phyloP scores from a whole-genome alignment of 2,888 invertebrate species.

The Caenorhabditis imperialis region DNA sequence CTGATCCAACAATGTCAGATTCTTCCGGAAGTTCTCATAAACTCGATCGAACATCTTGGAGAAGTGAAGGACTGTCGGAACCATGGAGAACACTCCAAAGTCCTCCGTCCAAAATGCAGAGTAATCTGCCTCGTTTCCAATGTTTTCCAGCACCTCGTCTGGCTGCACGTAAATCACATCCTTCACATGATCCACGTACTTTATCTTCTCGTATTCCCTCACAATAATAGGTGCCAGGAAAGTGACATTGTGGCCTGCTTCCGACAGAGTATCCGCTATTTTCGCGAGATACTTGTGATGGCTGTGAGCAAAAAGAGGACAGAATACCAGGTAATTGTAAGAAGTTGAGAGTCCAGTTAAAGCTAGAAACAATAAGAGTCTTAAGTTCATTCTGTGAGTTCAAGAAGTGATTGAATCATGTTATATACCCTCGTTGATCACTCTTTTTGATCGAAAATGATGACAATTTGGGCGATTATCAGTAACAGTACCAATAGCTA shows the following conservation, averaged over 20 bases:
- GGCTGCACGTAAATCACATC: constrained; percentile 25
- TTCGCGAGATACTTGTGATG: constrained; percentile 43
- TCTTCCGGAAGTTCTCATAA: constrained; percentile 15
- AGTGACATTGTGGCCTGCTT: constrained; percentile 41
- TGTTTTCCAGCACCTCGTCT: constrained; percentile 24
- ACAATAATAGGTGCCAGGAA: constrained; percentile 33
- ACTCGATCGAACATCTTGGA: constrained; percentile 21
- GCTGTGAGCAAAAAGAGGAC: constrained; percentile 40
- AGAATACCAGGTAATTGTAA: constrained; percentile 6
- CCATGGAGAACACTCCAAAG: constrained; percentile 16
- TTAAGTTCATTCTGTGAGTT: too few species aligned
- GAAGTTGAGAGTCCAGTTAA: too few species aligned
- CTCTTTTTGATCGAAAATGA: too few species aligned
- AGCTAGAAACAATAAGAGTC: too few species aligned
- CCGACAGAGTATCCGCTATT: constrained; percentile 31
- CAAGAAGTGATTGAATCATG: too few species aligned
- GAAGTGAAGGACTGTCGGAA: constrained; percentile 19
- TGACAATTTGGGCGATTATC: too few species aligned
- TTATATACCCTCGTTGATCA: too few species aligned
- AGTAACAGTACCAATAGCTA: too few species aligned
- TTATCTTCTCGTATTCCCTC: constrained; percentile 24
- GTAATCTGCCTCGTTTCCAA: constrained; percentile 16
- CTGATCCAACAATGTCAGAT: constrained; percentile 19
- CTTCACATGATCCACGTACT: constrained; percentile 27
- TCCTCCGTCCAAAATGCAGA: constrained; percentile 22